phyloP scores from a whole-genome alignment of 2,113 vertebrate genomes.

The Rhinogobius similis region DNA sequence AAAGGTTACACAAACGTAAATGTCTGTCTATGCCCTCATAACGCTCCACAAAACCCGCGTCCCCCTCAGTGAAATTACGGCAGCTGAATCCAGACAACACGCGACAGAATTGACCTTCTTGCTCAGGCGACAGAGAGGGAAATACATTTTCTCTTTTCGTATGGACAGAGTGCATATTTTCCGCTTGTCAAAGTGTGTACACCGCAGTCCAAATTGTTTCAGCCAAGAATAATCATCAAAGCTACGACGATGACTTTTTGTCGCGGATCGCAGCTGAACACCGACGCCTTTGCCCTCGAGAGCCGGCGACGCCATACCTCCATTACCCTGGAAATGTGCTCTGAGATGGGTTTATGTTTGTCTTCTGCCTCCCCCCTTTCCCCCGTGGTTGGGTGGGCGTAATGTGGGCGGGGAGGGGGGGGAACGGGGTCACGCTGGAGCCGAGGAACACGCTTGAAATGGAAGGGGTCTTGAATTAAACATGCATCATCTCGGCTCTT shows the following conservation, averaged over 20 bases:
- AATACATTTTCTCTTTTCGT: too few species aligned
- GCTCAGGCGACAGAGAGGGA: background rate
- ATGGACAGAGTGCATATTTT: too few species aligned
- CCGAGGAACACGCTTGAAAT: slow-evolving; percentile 66
- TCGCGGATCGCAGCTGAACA: background rate
- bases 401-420: slow-evolving; percentile 26
- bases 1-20: too few species aligned
- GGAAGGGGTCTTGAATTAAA: slow-evolving; percentile 75
- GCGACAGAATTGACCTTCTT: background rate
- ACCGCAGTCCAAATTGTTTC: background rate
- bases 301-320: slow-evolving; percentile 61
- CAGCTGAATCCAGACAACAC: background rate
- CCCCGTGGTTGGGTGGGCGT: slow-evolving; percentile 18
- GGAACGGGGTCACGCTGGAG: slow-evolving; percentile 36
- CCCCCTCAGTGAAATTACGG: too few species aligned
- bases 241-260: too few species aligned
- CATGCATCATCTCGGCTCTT: slow-evolving; percentile 35
- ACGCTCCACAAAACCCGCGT: too few species aligned
- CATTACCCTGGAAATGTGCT: slow-evolving; percentile 48
- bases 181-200: background rate
- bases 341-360: slow-evolving; percentile 55
- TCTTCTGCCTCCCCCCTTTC: slow-evolving; percentile 34
- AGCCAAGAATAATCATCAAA: background rate
- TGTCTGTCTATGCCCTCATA: too few species aligned
- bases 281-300: slow-evolving; percentile 38